phyloP scores from a whole-genome alignment of 2,113 vertebrate genomes.

The Dissostichus mawsoni region DNA sequence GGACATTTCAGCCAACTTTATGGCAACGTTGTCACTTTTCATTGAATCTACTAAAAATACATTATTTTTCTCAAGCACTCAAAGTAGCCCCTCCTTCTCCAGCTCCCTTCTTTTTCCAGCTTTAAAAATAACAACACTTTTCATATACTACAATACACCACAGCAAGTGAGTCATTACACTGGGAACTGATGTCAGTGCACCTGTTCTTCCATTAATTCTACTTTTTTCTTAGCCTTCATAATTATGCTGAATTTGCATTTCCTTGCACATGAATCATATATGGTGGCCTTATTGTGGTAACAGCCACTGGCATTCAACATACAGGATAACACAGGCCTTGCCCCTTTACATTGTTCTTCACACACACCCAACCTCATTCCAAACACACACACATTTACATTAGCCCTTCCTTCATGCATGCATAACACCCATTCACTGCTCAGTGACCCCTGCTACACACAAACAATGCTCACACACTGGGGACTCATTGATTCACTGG shows the following conservation, averaged over 20 bases:
- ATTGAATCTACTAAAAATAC: not conserved
- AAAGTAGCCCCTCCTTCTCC: not conserved
- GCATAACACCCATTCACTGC: not conserved
- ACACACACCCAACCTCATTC: constrained; percentile 8
- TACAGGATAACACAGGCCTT: not conserved
- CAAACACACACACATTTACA: constrained; percentile 25
- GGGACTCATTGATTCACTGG: constrained; percentile 60
- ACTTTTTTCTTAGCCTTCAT: constrained; percentile 4
- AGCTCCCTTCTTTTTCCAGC: not conserved
- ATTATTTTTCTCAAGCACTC: not conserved
- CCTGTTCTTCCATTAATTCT: constrained; percentile 43
- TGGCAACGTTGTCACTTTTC: not conserved
- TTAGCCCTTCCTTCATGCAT: constrained; percentile 28
- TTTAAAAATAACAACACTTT: not conserved
- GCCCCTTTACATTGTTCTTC: not conserved
- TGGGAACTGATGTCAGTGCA: constrained; percentile 28
- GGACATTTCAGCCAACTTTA: too few relatives aligned
- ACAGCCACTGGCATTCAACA: not conserved
- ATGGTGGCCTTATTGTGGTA: constrained; percentile 9
- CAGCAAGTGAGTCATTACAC: constrained; percentile 51
- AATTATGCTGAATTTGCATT: constrained; percentile 41
- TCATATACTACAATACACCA: not conserved
- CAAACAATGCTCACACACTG: constrained; percentile 14
- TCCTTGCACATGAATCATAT: constrained; percentile 22
- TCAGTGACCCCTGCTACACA: constrained; percentile 18